Percentiles rank a stretch among this genome's conserved stretches.
These are phyloP conservation scores for Miltochrista miniata DNA, from an alignment of 2,888 invertebrate genomes.

Conservation along the genomic window DNA sequence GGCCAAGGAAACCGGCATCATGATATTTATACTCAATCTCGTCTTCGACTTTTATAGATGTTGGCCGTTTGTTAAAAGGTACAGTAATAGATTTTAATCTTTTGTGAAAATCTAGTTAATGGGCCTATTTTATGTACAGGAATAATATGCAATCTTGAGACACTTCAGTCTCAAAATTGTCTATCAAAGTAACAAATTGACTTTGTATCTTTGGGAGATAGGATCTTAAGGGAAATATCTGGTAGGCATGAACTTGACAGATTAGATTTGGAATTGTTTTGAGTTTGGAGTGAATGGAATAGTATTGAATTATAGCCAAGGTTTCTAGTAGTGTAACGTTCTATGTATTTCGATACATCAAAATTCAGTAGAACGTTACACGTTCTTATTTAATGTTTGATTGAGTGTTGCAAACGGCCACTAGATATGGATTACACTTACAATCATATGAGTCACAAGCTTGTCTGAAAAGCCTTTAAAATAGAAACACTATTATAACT, in stretches of 20 bases:
- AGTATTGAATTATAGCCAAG: too few relatives aligned
- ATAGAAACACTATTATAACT: too few relatives aligned
- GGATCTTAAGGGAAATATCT: background rate
- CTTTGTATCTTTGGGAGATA: background rate
- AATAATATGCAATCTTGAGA: constrained; percentile 9
- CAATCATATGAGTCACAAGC: too few relatives aligned
- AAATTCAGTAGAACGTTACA: too few relatives aligned
- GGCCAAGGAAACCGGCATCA: constrained; percentile 94
- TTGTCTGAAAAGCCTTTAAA: too few relatives aligned
- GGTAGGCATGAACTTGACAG: background rate
- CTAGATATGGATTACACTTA: too few relatives aligned
- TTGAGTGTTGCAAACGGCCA: too few relatives aligned
- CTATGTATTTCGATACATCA: too few relatives aligned
- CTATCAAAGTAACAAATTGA: constrained; percentile 6
- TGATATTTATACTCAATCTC: constrained; percentile 89
- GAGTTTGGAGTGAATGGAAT: background rate
- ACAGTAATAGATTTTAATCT: constrained; percentile 40
- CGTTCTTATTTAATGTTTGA: too few relatives aligned
- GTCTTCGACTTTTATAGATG: constrained; percentile 91
- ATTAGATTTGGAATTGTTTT: constrained; percentile 1
- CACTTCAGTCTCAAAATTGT: constrained; percentile 7
- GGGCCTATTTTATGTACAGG: constrained; percentile 7
- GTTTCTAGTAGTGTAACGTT: too few relatives aligned
- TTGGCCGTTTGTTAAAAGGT: constrained; percentile 89
- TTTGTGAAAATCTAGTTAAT: constrained; percentile 30